Evolutionary conservation across 2,797 vertebrate genomes (phyloP), one percentile per base, ranked within the genome.

Genomic region (Megaceryle alcyon): DNA sequence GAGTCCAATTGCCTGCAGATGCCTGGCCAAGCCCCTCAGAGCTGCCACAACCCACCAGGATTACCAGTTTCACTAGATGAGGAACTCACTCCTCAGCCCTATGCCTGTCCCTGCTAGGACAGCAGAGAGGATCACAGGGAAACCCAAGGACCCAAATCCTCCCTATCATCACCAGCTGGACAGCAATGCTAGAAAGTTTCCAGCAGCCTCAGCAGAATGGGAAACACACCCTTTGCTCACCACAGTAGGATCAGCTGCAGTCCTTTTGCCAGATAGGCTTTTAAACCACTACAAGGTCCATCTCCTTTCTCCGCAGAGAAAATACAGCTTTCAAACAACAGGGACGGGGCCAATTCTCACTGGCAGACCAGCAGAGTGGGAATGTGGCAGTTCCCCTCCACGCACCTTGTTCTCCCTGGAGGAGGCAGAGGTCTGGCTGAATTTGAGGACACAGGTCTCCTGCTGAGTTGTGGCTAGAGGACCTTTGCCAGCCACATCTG

Each of bases 171-270:
- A 85, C 54, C 81, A 91, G 79, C 69, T 94, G 86, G 79, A 92
- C 43, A 81, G 63, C 66, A 83, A 56, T 14, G 31, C 72, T 18
- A 57, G 37, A 84, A 96, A 93, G 85, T 86, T 96, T 93, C 75
- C 23, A 80, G 29, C 22, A 86, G 60, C 33, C 48, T 73, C 77
- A 44, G 19, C 19, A 81, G 53, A 90, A 53, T 0, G 73, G 14
- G 31, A 76, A 91, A 60, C 23, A 48, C 25, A 65, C 23, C 28
- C 65, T 82, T 29, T 15, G 8, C 63, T 43, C 69, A 39, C 28
- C 68, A 85, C 46, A 91, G 82, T 69, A 69, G 14, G 31, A 54
- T 31, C 54, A 33, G 33, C 20, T 18, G 26, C 21, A 35, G 35
- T 63, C 54, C 56, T 90, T 80, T 82, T 0, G 16, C 41, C 37